A percentile compares a stretch with the other conserved stretches of the same genome.
Conservation (phyloP, 2,888 invertebrate species). For the Amphiduros pacificus region DNA sequence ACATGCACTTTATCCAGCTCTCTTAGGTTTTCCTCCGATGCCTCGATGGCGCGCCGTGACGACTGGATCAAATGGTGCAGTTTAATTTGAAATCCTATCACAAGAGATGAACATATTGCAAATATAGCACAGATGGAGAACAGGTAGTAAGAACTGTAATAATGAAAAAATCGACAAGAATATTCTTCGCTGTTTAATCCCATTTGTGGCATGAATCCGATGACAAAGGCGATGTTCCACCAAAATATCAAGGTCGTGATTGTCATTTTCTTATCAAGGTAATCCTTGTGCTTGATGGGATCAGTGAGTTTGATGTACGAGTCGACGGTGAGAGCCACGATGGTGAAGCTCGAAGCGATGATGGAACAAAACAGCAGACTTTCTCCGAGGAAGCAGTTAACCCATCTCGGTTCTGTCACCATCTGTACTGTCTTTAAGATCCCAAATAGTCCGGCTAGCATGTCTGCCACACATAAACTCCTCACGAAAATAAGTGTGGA, state of each 20-base stretch:
- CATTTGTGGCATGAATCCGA: constrained; percentile 49
- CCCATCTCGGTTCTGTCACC: constrained; percentile 13
- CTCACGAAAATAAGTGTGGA: constrained; percentile 47
- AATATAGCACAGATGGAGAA: neutral
- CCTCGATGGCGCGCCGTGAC: too few relatives aligned
- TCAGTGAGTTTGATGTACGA: constrained; percentile 37
- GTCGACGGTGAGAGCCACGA: constrained; percentile 42
- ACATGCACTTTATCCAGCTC: neutral
- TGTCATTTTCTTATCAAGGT: constrained; percentile 42
- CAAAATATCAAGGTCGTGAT: constrained; percentile 41
- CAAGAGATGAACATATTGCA: neutral
- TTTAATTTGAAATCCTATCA: neutral
- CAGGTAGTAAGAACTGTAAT: constrained; percentile 6
- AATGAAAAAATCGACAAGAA: constrained; percentile 9
- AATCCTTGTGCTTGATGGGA: constrained; percentile 32
- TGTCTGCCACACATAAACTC: constrained; percentile 42
- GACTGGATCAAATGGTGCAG: neutral
- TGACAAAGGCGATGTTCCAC: constrained; percentile 47
- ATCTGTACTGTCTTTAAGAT: constrained; percentile 40
- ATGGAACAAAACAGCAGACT: constrained; percentile 43
- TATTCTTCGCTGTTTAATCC: constrained; percentile 33
- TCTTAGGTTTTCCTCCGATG: neutral
- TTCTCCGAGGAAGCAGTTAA: constrained; percentile 49
- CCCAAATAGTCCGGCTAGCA: constrained; percentile 42
- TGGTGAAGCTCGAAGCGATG: constrained; percentile 37